Evolutionary conservation across 2,113 vertebrate genomes (phyloP).

Genomic region (Ptilorrhoa leucosticta): DNA sequence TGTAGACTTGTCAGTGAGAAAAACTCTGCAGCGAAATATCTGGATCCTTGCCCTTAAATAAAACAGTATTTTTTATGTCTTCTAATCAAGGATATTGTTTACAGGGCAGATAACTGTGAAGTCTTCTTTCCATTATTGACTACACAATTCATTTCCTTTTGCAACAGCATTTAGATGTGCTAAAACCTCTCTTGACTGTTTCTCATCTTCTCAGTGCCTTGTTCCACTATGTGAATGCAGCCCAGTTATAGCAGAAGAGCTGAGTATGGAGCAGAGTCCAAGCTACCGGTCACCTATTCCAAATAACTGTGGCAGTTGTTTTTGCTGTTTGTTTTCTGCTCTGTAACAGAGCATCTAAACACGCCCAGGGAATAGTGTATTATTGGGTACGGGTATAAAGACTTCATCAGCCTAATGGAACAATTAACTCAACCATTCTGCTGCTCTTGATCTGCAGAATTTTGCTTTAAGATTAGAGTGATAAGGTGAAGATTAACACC

Average conservation of each 20-base stretch:
- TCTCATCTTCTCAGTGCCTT: neutral
- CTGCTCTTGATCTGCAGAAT: conserved; percentile 62
- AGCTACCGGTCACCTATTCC: neutral
- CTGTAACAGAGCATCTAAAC: neutral
- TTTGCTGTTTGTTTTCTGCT: neutral
- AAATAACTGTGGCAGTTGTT: neutral
- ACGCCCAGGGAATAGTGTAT: neutral
- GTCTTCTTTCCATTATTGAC: conserved; percentile 23
- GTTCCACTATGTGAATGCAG: neutral
- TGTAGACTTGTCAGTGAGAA: neutral
- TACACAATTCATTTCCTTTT: neutral
- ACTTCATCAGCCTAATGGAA: conserved; percentile 55
- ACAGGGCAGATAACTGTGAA: neutral
- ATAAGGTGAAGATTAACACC: conserved; percentile 72
- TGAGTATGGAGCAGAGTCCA: neutral
- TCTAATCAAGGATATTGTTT: conserved; percentile 36
- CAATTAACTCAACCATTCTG: conserved; percentile 61
- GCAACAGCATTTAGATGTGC: neutral
- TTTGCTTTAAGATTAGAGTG: conserved; percentile 65
- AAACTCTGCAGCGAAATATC: neutral
- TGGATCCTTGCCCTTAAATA: conserved; percentile 2
- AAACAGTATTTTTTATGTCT: neutral
- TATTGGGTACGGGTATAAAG: conserved; percentile 9
- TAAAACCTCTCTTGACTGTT: neutral
- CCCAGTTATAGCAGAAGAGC: neutral